phyloP scores from a whole-genome alignment of 2,113 vertebrate species.

The Amazona guildingii region DNA sequence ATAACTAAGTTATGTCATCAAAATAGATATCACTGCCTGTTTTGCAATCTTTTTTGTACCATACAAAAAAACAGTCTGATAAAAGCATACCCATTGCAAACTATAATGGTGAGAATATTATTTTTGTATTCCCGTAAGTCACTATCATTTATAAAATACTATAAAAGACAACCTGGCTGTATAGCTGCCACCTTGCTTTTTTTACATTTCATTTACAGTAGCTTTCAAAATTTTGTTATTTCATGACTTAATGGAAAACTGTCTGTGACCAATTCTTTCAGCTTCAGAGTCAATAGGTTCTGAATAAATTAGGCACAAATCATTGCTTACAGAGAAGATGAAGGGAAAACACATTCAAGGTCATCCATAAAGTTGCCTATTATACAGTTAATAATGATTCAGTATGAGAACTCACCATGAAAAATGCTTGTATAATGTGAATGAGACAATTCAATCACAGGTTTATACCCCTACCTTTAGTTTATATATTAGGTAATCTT shows the following conservation, averaged over 20 bases:
- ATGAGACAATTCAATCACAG: not conserved
- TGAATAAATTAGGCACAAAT: not conserved
- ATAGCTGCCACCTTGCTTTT: not conserved
- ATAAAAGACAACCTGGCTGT: not conserved
- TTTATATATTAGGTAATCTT: not conserved
- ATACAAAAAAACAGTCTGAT: not conserved
- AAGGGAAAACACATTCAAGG: not conserved
- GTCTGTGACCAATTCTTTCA: not conserved
- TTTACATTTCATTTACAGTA: conserved; percentile 11
- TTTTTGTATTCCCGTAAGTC: not conserved
- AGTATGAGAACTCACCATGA: not conserved
- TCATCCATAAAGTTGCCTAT: not conserved
- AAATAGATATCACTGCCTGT: not conserved
- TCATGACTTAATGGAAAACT: not conserved
- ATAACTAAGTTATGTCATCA: not conserved
- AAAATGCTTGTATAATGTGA: not conserved
- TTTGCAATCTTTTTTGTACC: not conserved
- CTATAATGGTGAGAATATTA: not conserved
- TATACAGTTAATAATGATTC: not conserved
- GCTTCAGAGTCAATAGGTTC: not conserved
- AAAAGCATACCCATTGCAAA: not conserved
- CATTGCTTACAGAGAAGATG: not conserved
- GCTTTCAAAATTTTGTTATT: conserved; percentile 17
- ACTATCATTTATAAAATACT: not conserved
- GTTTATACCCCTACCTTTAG: not conserved